These are phyloP conservation scores for Sicus ferrugineus DNA, from an alignment of 2,888 invertebrate species.

Conservation along the genomic window DNA sequence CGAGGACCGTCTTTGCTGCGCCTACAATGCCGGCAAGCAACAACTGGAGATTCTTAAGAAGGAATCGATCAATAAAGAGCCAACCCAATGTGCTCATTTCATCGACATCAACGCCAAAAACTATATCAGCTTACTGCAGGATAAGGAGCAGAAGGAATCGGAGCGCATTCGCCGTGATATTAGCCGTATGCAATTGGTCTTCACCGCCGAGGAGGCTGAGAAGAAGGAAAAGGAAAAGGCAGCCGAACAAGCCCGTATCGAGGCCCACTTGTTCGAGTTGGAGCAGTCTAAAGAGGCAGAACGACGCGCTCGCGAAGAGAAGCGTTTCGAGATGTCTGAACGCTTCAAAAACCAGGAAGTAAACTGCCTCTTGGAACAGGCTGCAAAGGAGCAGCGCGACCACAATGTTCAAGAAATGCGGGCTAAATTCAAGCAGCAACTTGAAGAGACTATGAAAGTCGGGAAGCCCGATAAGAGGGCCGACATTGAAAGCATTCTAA, in stretches of 20 bases:
- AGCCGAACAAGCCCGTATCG: constrained; percentile 53
- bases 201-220: constrained; percentile 57
- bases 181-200: constrained; percentile 64
- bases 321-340: constrained; percentile 49
- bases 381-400: constrained; percentile 49
- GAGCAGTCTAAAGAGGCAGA: constrained; percentile 47
- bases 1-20: constrained; percentile 63
- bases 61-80: constrained; percentile 57
- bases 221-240: constrained; percentile 52
- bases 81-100: constrained; percentile 64
- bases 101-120: constrained; percentile 66
- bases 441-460: constrained; percentile 49
- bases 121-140: constrained; percentile 64
- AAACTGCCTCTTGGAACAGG: constrained; percentile 45
- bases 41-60: constrained; percentile 61
- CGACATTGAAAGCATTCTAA: constrained; percentile 39
- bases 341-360: constrained; percentile 55
- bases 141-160: constrained; percentile 64
- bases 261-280: constrained; percentile 53
- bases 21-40: constrained; percentile 65
- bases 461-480: constrained; percentile 38
- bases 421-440: constrained; percentile 49
- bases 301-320: constrained; percentile 44
- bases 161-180: constrained; percentile 67
- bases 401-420: constrained; percentile 47